Evolutionary conservation across 2,888 invertebrate genomes (phyloP).

Genomic region (Nomada lathburiana): DNA sequence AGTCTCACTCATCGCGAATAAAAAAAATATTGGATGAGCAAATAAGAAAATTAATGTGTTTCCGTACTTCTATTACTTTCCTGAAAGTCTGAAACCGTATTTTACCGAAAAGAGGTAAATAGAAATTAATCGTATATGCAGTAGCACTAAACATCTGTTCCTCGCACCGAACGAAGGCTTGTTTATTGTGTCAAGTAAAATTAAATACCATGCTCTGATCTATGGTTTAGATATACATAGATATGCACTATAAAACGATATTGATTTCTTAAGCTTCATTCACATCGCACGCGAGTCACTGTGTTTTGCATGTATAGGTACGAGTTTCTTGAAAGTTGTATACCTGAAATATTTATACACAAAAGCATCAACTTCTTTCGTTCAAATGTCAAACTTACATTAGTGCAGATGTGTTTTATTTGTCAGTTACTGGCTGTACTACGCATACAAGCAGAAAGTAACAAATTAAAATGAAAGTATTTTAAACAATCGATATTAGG

Average conservation of each 20-base stretch:
- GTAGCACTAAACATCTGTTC: slow-evolving; percentile 34
- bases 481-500: slow-evolving; percentile 35
- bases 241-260: slow-evolving; percentile 57
- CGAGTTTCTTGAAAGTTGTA: no score
- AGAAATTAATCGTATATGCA: slow-evolving; percentile 15
- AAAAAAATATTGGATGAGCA: slow-evolving; percentile 7
- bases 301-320: slow-evolving; percentile 10
- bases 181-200: slow-evolving; percentile 68
- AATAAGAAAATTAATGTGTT: slow-evolving; percentile 10
- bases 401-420: neutral
- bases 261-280: slow-evolving; percentile 63
- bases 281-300: slow-evolving; percentile 34
- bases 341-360: neutral
- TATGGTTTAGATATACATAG: slow-evolving; percentile 63
- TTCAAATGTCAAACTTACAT: neutral
- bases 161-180: slow-evolving; percentile 40
- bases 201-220: slow-evolving; percentile 69
- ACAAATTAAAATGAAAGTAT: neutral
- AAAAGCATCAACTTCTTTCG: neutral
- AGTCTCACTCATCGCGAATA: neutral
- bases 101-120: slow-evolving; percentile 1
- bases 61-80: neutral
- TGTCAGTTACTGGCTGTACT: neutral
- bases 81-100: neutral
- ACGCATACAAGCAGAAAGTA: neutral